phyloP scores from a whole-genome alignment of 2,888 invertebrate species.

The Ormyrus rosae region DNA sequence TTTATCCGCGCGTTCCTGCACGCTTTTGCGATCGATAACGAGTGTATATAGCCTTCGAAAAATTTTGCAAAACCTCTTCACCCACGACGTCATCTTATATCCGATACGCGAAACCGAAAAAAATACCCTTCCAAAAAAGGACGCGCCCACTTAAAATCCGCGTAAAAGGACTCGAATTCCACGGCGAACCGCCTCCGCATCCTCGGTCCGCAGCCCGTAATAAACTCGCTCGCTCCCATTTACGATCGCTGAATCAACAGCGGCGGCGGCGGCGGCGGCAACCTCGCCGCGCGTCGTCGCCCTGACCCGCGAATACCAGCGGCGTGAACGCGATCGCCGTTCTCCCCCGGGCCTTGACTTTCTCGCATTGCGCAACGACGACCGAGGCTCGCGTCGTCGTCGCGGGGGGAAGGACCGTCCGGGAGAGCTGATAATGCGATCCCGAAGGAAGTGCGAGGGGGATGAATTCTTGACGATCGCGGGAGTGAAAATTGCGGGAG shows the following conservation, averaged over 20 bases:
- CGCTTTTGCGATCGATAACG: no score
- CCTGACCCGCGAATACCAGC: neutral
- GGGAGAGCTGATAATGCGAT: no score
- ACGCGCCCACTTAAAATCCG: neutral
- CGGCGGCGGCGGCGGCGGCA: rapidly evolving
- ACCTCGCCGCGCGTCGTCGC: neutral
- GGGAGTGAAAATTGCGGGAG: no score
- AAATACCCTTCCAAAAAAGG: neutral
- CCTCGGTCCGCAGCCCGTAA: neutral
- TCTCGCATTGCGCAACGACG: conserved; percentile 56
- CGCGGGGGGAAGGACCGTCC: neutral
- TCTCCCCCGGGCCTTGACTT: conserved; percentile 51
- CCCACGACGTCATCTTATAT: no score
- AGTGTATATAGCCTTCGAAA: no score
- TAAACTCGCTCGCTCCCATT: neutral
- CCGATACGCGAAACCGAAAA: neutral
- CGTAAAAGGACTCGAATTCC: neutral
- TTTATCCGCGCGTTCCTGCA: no score
- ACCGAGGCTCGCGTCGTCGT: neutral
- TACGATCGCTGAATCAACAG: neutral
- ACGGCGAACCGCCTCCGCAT: no score
- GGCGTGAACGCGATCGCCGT: no score
- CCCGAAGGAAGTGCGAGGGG: no score
- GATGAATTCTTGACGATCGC: no score
- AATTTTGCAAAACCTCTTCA: no score